Evolutionary conservation across 2,797 vertebrate genomes (phyloP).

Genomic region (Falco naumanni): DNA sequence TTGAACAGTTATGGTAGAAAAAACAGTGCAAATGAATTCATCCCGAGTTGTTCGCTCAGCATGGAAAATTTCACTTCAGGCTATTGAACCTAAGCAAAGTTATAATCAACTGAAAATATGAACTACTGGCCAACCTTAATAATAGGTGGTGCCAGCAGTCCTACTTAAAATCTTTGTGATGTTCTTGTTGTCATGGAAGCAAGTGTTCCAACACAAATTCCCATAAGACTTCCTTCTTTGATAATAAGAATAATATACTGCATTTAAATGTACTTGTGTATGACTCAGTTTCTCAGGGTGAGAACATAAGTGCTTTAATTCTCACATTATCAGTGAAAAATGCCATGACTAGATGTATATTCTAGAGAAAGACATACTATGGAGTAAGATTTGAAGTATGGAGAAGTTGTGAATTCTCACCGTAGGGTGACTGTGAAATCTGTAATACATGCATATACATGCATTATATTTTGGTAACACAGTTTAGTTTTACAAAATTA

Average conservation of each 20-base stretch:
- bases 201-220: background rate
- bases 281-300: background rate
- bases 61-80: background rate
- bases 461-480: background rate
- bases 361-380: background rate
- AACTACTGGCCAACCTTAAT: background rate
- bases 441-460: background rate
- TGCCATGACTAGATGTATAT: background rate
- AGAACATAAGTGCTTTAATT: background rate
- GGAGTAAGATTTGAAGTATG: background rate
- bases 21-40: background rate
- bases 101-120: background rate
- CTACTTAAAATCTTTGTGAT: constrained; percentile 35
- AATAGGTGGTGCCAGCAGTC: background rate
- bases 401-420: background rate
- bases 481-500: background rate
- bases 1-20: background rate
- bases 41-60: background rate
- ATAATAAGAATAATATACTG: background rate
- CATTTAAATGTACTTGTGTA: background rate
- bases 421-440: background rate
- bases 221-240: constrained; percentile 18
- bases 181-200: constrained; percentile 49
- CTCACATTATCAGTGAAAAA: background rate
- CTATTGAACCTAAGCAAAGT: background rate